These are phyloP conservation scores for Syrista parreyssii DNA, from an alignment of 2,888 invertebrate genomes.

Conservation along the genomic window DNA sequence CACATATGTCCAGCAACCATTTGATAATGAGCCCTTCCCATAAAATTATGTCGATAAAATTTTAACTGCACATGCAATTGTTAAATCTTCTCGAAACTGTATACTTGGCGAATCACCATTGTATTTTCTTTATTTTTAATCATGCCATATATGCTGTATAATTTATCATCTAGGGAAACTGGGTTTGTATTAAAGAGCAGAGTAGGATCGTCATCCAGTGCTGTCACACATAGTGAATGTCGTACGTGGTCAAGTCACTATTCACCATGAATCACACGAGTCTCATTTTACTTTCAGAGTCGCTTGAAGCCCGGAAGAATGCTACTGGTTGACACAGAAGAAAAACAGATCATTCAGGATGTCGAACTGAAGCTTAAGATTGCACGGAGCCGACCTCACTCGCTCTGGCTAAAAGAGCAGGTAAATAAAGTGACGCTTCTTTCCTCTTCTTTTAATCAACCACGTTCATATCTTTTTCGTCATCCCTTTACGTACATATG, in stretches of 20 bases:
- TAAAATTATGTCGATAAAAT: neutral
- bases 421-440: constrained; percentile 66
- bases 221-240: constrained; percentile 49
- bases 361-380: constrained; percentile 92
- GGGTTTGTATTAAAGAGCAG: constrained; percentile 58
- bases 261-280: constrained; percentile 47
- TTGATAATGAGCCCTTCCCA: neutral
- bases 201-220: constrained; percentile 59
- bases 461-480: neutral
- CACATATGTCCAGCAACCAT: neutral
- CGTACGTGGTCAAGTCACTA: constrained; percentile 36
- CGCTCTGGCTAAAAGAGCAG: constrained; percentile 91
- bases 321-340: constrained; percentile 95
- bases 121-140: constrained; percentile 60
- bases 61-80: neutral
- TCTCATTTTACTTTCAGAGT: constrained; percentile 74
- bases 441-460: neutral
- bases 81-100: neutral
- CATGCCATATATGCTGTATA: constrained; percentile 56
- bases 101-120: constrained; percentile 39
- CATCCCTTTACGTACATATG: constrained; percentile 1
- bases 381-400: constrained; percentile 88
- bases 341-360: constrained; percentile 91
- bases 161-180: constrained; percentile 56
- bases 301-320: constrained; percentile 98